Percentiles rank a stretch among this genome's conserved stretches.
Evolutionary conservation across 2,797 vertebrate genomes (phyloP).

Genomic region (Thalassophryne amazonica): DNA sequence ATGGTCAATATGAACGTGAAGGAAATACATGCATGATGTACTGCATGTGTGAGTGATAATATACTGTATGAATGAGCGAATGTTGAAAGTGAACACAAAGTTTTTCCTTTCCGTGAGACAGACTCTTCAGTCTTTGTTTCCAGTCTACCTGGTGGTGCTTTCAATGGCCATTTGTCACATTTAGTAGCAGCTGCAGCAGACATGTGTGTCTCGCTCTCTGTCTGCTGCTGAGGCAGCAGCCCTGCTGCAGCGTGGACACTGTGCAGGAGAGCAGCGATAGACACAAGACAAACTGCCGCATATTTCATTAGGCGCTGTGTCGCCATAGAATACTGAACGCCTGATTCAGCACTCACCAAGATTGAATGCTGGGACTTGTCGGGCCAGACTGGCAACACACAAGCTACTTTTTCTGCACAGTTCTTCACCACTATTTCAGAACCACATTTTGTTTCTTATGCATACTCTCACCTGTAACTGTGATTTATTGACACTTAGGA

Average conservation of each 20-base stretch:
- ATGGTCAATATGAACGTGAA: too few species aligned
- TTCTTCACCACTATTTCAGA: too few species aligned
- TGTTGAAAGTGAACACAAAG: too few species aligned
- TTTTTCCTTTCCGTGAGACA: too few species aligned
- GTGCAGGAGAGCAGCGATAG: slow-evolving; percentile 43
- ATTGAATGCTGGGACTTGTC: slow-evolving; percentile 49
- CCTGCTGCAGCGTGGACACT: slow-evolving; percentile 42
- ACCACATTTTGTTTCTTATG: too few species aligned
- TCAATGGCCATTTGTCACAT: slow-evolving; percentile 43
- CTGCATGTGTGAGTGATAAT: too few species aligned
- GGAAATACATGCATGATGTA: too few species aligned
- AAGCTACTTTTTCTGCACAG: slow-evolving; percentile 4
- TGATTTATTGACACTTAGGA: too few species aligned
- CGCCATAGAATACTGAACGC: slow-evolving; percentile 44
- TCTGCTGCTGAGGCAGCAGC: slow-evolving; percentile 74
- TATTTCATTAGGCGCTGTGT: slow-evolving; percentile 52
- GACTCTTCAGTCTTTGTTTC: slow-evolving; percentile 47
- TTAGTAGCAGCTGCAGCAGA: slow-evolving; percentile 55
- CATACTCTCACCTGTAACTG: too few species aligned
- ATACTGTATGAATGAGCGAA: too few species aligned
- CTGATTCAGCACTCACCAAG: slow-evolving; percentile 74
- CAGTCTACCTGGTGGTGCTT: slow-evolving; percentile 17
- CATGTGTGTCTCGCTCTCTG: slow-evolving; percentile 42
- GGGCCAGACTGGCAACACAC: slow-evolving; percentile 29
- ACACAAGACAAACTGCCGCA: slow-evolving; percentile 71